A percentile compares a stretch with the other conserved stretches of the same genome.
Evolutionary conservation across 2,797 vertebrate genomes (phyloP).

Genomic region (Lacerta agilis): DNA sequence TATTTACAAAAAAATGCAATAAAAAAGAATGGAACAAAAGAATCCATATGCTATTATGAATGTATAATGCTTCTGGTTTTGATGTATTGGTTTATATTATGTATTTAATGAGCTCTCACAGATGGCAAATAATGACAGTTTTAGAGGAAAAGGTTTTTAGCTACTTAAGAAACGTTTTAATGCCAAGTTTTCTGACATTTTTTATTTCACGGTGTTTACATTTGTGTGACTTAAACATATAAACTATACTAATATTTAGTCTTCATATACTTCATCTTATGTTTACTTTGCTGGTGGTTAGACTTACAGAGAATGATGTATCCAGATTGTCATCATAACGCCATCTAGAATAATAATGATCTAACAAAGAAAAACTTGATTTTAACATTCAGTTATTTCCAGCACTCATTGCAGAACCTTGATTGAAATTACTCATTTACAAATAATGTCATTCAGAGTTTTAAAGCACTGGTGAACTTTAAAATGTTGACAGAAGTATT

Average conservation of each 20-base stretch:
- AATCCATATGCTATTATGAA: constrained; percentile 60
- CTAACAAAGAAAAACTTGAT: constrained; percentile 19
- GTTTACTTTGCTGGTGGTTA: constrained; percentile 58
- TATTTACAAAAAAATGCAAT: constrained; percentile 17
- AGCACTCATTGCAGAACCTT: neutral
- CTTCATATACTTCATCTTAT: constrained; percentile 58
- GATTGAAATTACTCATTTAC: neutral
- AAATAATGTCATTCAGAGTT: neutral
- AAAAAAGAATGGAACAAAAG: constrained; percentile 54
- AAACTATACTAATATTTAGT: constrained; percentile 59
- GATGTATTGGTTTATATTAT: constrained; percentile 61
- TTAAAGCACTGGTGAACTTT: neutral
- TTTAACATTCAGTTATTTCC: constrained; percentile 22
- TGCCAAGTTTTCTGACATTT: constrained; percentile 63
- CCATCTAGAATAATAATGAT: constrained; percentile 17
- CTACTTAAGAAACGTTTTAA: constrained; percentile 68
- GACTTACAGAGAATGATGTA: constrained; percentile 20
- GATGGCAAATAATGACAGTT: constrained; percentile 65
- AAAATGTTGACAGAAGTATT: neutral
- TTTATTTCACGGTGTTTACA: constrained; percentile 65
- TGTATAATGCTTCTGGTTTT: constrained; percentile 63
- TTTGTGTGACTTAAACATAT: constrained; percentile 59
- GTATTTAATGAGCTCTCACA: constrained; percentile 64
- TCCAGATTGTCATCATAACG: constrained; percentile 51
- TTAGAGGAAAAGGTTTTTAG: constrained; percentile 62